Percentiles rank a stretch among this genome's conserved stretches.
Evolutionary conservation across 2,113 vertebrate genomes (phyloP).

Genomic region (Heterocephalus glaber): DNA sequence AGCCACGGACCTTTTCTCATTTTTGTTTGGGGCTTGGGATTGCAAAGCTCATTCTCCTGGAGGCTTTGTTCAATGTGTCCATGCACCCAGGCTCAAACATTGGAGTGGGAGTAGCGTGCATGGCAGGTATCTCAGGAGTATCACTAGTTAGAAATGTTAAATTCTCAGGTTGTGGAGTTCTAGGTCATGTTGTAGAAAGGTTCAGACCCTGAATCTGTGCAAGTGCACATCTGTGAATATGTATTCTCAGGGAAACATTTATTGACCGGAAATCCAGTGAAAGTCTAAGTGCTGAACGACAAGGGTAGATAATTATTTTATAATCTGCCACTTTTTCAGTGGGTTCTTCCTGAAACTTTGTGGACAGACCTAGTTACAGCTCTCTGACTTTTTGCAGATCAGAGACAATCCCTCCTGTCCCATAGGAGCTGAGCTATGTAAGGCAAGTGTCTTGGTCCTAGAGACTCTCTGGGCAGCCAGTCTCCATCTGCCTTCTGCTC

Average conservation of each 20-base stretch:
- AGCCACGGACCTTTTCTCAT: not conserved
- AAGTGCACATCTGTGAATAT: not conserved
- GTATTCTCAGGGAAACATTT: not conserved
- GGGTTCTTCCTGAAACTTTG: not conserved
- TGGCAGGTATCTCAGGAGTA: not conserved
- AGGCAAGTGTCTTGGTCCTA: not conserved
- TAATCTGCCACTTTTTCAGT: not conserved
- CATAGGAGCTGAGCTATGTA: not conserved
- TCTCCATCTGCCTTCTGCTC: not conserved
- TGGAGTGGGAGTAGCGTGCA: fast-evolving
- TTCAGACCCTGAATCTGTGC: not conserved
- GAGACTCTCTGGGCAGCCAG: not conserved
- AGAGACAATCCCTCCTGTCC: not conserved
- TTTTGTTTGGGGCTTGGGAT: not conserved
- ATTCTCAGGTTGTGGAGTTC: not conserved
- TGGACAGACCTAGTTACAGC: not conserved
- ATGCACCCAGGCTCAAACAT: not conserved
- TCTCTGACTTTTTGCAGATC: not conserved
- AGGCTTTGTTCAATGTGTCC: not conserved
- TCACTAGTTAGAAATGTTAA: not conserved
- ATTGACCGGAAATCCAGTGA: not conserved
- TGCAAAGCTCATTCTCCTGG: not conserved
- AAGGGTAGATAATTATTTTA: not conserved
- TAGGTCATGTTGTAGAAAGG: not conserved
- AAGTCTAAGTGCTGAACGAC: not conserved